phyloP scores from a whole-genome alignment of 1,140 invertebrate genomes.

The Littorina saxatilis region DNA sequence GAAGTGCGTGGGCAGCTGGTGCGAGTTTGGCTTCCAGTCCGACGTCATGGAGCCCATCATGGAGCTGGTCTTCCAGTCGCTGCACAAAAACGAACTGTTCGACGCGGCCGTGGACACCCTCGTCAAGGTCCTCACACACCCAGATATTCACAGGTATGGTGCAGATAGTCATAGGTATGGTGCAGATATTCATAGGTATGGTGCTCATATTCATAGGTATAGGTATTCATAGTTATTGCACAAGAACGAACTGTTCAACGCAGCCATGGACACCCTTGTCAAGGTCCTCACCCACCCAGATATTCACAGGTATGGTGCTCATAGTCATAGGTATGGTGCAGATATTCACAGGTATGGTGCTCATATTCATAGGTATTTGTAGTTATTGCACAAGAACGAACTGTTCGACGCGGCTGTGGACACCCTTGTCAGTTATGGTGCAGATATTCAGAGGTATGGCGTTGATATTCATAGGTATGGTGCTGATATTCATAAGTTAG shows the following conservation, averaged over 20 bases:
- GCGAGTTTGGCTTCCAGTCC: slow-evolving; percentile 77
- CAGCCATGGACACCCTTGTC: slow-evolving; percentile 80
- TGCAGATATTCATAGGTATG: slow-evolving; percentile 21
- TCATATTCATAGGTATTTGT: no score
- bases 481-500: no score
- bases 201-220: no score
- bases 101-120: slow-evolving; percentile 82
- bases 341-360: slow-evolving; percentile 26
- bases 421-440: no score
- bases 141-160: slow-evolving; percentile 66
- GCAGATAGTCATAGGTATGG: not conserved
- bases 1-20: slow-evolving; percentile 82
- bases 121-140: slow-evolving; percentile 78
- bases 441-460: not conserved
- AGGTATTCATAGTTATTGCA: no score
- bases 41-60: slow-evolving; percentile 69
- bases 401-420: no score
- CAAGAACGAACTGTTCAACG: slow-evolving; percentile 79
- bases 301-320: no score
- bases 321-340: not conserved
- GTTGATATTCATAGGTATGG: slow-evolving; percentile 24
- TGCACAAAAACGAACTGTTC: slow-evolving; percentile 75
- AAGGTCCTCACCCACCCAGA: slow-evolving; percentile 80
- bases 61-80: slow-evolving; percentile 73
- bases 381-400: no score